Conservation (phyloP, 2,797 vertebrate genomes). For the Ispidina lecontei region DNA sequence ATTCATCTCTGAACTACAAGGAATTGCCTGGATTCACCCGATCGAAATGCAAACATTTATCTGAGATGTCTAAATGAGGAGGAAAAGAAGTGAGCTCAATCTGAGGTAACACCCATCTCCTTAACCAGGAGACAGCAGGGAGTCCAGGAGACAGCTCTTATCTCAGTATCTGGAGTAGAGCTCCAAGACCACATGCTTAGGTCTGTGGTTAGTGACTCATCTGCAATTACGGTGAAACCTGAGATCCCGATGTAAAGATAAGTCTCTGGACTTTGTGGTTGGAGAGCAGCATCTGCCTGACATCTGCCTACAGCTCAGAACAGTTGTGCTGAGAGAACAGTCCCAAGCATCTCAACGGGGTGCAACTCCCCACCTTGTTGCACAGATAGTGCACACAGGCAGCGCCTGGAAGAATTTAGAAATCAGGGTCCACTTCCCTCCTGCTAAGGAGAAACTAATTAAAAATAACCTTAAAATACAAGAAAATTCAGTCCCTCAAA, state of each 20-base stretch:
- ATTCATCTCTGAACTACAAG: no score
- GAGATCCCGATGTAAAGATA: not conserved
- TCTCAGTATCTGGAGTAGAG: not conserved
- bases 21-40: no score
- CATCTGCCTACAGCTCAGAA: not conserved
- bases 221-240: not conserved
- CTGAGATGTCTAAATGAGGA: no score
- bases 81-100: no score
- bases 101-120: no score
- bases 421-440: not conserved
- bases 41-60: no score
- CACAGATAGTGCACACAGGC: accelerated
- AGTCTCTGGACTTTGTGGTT: not conserved
- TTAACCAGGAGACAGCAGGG: not conserved
- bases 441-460: not conserved
- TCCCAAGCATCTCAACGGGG: not conserved
- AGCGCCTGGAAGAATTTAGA: not conserved
- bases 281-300: not conserved
- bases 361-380: not conserved
- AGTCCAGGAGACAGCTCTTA: conserved; percentile 24
- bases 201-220: conserved; percentile 21
- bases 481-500: not conserved
- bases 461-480: not conserved
- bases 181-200: not conserved
- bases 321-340: not conserved